Conservation (phyloP, 2,797 vertebrate genomes). For the Capromys pilorides region DNA sequence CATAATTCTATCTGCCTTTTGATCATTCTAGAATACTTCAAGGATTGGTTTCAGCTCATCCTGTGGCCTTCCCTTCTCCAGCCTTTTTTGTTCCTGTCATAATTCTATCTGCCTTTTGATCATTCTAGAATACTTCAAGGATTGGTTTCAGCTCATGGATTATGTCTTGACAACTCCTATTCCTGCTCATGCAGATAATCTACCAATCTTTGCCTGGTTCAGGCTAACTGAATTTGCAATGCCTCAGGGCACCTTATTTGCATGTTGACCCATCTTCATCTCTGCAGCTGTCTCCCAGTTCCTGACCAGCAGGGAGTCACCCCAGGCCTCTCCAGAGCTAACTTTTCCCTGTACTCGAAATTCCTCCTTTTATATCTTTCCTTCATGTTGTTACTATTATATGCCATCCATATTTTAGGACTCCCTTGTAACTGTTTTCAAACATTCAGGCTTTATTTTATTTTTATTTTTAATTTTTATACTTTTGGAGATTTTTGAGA, state of each 20-base stretch:
- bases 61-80: background rate
- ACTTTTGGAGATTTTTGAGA: background rate
- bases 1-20: background rate
- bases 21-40: background rate
- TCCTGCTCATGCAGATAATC: background rate
- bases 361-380: background rate
- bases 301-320: background rate
- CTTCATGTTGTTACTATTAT: background rate
- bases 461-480: background rate
- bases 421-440: background rate
- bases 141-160: background rate
- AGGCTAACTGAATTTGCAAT: background rate
- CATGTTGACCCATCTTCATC: rapidly evolving
- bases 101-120: background rate
- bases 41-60: background rate
- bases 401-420: too few relatives aligned
- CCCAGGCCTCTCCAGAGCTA: background rate
- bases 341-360: rapidly evolving
- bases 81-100: background rate
- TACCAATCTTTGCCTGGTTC: background rate
- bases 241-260: background rate
- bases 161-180: background rate
- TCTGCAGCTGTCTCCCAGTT: background rate
- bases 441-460: background rate
- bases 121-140: background rate